A percentile compares a stretch with the other conserved stretches of the same genome.
Conservation (phyloP, 2,113 vertebrate genomes). For the Perca schrenkii region DNA sequence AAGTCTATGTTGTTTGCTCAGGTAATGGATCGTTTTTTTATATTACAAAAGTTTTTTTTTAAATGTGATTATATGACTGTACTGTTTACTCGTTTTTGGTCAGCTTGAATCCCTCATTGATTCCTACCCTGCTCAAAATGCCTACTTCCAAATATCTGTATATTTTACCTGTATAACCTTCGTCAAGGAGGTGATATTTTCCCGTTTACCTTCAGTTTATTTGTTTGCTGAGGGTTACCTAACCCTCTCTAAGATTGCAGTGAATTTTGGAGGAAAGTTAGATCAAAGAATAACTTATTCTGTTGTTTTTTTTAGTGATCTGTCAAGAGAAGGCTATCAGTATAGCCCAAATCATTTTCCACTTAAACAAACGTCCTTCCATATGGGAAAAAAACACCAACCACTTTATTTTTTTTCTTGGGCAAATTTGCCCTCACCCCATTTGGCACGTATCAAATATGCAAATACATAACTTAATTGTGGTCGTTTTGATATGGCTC, state of each 20-base stretch:
- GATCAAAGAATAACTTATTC: not conserved
- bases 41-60: too few species aligned
- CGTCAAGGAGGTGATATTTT: too few species aligned
- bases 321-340: not conserved
- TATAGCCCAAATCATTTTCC: not conserved
- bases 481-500: too few species aligned
- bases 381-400: not conserved
- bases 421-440: too few species aligned
- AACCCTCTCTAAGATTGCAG: not conserved
- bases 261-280: too few species aligned
- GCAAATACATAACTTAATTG: too few species aligned
- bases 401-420: too few species aligned
- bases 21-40: not conserved
- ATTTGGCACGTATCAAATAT: too few species aligned
- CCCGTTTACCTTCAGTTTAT: not conserved
- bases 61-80: too few species aligned
- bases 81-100: too few species aligned
- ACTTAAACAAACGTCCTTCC: not conserved
- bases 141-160: not conserved
- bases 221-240: too few species aligned
- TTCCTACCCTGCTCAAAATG: not conserved
- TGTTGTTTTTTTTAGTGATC: not conserved
- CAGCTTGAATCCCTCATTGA: not conserved
- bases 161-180: not conserved
- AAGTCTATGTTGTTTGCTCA: too few species aligned